Evolutionary conservation across 1,140 invertebrate species (phyloP).

Genomic region (Diorhabda carinulata): DNA sequence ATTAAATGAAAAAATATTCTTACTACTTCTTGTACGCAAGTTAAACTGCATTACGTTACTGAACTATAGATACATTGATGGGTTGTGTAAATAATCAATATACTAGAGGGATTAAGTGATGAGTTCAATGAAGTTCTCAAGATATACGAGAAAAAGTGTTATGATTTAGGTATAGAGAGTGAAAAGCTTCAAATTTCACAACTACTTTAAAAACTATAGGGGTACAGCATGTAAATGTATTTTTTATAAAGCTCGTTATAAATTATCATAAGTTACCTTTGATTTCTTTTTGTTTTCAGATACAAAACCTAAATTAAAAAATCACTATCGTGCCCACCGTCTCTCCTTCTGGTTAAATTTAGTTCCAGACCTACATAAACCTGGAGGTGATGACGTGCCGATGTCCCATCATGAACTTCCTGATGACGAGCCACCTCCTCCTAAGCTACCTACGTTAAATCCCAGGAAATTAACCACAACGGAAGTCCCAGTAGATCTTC

Average conservation of each 20-base stretch:
- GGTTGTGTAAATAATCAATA: no score
- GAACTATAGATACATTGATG: no score
- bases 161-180: background rate
- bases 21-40: no score
- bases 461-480: constrained; percentile 53
- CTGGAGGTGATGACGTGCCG: constrained; percentile 79
- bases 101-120: no score
- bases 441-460: constrained; percentile 55
- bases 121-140: no score
- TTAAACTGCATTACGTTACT: no score
- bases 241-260: no score
- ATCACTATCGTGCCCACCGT: constrained; percentile 88
- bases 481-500: constrained; percentile 52
- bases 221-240: no score
- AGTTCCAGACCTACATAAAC: constrained; percentile 91
- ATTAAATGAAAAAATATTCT: no score
- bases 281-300: constrained; percentile 54
- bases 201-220: no score
- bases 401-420: constrained; percentile 81
- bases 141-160: no score
- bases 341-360: constrained; percentile 96
- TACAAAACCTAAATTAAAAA: constrained; percentile 82
- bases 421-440: constrained; percentile 59
- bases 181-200: no score
- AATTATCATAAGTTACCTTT: background rate